Base-by-base conservation (phyloP, 1,140 invertebrate genomes). In the Drosophila littoralis region DNA sequence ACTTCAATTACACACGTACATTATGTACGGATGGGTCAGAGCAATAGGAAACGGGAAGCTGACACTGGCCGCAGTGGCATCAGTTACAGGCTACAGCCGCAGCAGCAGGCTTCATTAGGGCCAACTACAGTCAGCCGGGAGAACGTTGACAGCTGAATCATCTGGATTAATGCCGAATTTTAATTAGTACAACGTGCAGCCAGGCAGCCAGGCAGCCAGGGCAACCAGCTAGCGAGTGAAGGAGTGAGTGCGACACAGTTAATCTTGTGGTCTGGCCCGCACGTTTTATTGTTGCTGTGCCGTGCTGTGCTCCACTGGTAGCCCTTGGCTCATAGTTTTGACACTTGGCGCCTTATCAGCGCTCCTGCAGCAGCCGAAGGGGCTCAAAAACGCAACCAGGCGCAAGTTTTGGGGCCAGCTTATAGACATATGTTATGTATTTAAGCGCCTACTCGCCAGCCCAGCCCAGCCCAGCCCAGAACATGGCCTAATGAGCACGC, bases 121-220 rank as follows among this genome's bases (percentile, higher is more conserved):
- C 35, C 57, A 57, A 50, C 40, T 64, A 65, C 51, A 50, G 60
- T 38, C 17, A 17, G 12, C 32, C 12, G 48, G 68, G 60, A 52
- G 59, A 40, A 43, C 70, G 84, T 81, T 86, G 83, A 89, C 84
- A 89, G 85, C 80, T 84, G 85, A 90, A 90, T 89, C 84, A 89
- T 89, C 80, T 79, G 89, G 88, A 91, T 91, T 91, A 91, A 89
- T 91, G 83, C 78, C 77, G 88, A 91, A 91, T 91, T 91, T 91
- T 91, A 91, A 91, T 91, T 91, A 91, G 81, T 84, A 81, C 89
- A 77, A 80, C 77, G 70, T 67, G 59, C 69, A 68, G 69, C 58
- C 48, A 50, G 15, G 10, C 22, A 32, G 38, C 12, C 51, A 43
- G 32, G 36, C 48, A 55, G 35, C 12, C 22, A 45, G 35, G 4